Evolutionary conservation across 2,797 vertebrate species (phyloP).

Genomic region (Caiman crocodilus): DNA sequence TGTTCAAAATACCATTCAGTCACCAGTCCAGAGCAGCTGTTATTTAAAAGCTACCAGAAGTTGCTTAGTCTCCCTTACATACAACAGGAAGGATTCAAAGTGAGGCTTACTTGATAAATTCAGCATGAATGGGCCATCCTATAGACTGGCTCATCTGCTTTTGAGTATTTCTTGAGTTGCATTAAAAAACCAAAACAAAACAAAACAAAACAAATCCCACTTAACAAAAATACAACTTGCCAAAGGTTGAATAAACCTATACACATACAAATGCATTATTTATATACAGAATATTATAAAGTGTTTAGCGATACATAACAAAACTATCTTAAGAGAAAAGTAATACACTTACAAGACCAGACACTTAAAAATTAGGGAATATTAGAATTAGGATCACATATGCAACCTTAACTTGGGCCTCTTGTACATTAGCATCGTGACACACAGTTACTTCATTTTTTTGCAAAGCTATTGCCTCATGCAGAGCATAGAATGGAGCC

Average conservation of each 20-base stretch:
- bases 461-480: neutral
- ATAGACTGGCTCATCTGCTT: neutral
- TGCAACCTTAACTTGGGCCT: neutral
- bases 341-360: neutral
- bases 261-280: neutral
- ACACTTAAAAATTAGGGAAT: neutral
- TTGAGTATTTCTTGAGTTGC: neutral
- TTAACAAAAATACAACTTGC: neutral
- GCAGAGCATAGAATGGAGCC: neutral
- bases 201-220: neutral
- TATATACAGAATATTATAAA: neutral
- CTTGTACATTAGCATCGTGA: fast-evolving
- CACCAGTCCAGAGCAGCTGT: constrained; percentile 42
- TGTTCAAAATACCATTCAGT: constrained; percentile 21
- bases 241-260: neutral
- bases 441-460: neutral
- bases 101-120: constrained; percentile 24
- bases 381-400: neutral
- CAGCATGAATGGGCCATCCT: neutral
- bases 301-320: neutral
- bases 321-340: neutral
- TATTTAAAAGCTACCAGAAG: constrained; percentile 61
- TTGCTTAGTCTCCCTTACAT: constrained; percentile 53
- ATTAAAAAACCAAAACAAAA: neutral
- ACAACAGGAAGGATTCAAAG: constrained; percentile 33